Percentiles rank a stretch among this genome's conserved stretches.
Evolutionary conservation across 2,888 invertebrate genomes (phyloP).

Genomic region (Phasia obesa): DNA sequence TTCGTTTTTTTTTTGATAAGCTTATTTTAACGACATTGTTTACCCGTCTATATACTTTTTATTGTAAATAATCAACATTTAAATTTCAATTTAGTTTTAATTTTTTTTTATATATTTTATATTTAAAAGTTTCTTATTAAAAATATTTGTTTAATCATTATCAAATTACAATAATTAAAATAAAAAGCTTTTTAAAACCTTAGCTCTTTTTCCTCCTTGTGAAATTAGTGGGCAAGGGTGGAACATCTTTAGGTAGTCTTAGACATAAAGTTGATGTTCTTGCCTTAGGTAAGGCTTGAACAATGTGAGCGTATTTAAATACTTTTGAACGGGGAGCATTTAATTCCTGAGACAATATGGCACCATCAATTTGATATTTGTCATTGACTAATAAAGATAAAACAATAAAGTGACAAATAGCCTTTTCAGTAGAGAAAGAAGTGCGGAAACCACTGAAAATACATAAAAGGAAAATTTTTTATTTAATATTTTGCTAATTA

Average conservation of each 20-base stretch:
- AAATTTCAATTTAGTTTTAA: no score
- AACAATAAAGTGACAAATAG: conserved; percentile 79
- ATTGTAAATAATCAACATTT: no score
- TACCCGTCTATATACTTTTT: no score
- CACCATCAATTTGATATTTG: conserved; percentile 76
- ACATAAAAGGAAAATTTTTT: no score
- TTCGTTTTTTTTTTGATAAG: no score
- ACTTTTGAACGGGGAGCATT: conserved; percentile 76
- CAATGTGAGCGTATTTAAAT: conserved; percentile 76
- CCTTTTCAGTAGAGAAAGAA: conserved; percentile 77
- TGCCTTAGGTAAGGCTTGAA: conserved; percentile 73
- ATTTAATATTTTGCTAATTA: no score
- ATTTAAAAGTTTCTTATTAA: neutral
- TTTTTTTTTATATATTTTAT: no score
- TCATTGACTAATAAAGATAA: conserved; percentile 77
- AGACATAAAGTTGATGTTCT: conserved; percentile 74
- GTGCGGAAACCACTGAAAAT: conserved; percentile 74
- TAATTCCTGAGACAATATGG: conserved; percentile 75
- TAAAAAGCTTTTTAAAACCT: no score
- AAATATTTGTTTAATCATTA: no score
- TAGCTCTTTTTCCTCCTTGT: neutral
- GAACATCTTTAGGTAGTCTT: conserved; percentile 76
- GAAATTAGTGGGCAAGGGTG: conserved; percentile 69
- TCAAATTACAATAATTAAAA: no score
- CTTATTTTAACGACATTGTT: no score